phyloP scores from a whole-genome alignment of 2,888 invertebrate species.

The Perithous albicinctus region DNA sequence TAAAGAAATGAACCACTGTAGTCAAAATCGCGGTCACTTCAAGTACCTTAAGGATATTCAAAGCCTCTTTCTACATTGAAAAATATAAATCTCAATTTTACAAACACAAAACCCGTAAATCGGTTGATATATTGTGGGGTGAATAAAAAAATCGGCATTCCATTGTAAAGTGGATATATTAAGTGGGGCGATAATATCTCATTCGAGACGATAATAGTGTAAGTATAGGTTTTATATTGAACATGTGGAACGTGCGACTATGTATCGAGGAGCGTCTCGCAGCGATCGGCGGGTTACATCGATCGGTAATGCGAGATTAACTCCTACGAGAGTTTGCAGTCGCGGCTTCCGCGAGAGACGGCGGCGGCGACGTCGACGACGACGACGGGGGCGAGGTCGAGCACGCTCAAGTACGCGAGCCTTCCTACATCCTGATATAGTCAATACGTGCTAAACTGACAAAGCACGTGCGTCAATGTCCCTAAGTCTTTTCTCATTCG shows the following conservation, averaged over 20 bases:
- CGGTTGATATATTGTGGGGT: too few relatives aligned
- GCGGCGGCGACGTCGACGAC: neutral
- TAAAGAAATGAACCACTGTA: too few relatives aligned
- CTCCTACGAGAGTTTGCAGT: neutral
- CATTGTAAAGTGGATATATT: too few relatives aligned
- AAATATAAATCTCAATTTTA: too few relatives aligned
- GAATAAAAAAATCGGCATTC: too few relatives aligned
- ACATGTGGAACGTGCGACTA: slow-evolving; percentile 22
- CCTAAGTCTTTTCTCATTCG: neutral
- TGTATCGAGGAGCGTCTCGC: slow-evolving; percentile 1
- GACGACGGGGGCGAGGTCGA: slow-evolving; percentile 42
- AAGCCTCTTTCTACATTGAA: too few relatives aligned
- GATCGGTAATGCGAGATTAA: slow-evolving; percentile 41
- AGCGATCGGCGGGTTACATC: slow-evolving; percentile 39
- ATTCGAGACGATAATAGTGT: too few relatives aligned
- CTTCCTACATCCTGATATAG: slow-evolving; percentile 29
- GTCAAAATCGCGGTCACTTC: too few relatives aligned
- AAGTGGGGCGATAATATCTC: too few relatives aligned
- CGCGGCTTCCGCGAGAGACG: slow-evolving; percentile 27
- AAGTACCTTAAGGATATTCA: too few relatives aligned
- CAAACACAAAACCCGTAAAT: too few relatives aligned
- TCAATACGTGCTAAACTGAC: slow-evolving; percentile 34
- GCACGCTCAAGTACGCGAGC: slow-evolving; percentile 34
- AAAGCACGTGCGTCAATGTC: slow-evolving; percentile 21
- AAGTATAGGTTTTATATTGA: neutral